Base-by-base conservation (phyloP, 2,888 invertebrate species). In the Drepanosiphum platanoidis region DNA sequence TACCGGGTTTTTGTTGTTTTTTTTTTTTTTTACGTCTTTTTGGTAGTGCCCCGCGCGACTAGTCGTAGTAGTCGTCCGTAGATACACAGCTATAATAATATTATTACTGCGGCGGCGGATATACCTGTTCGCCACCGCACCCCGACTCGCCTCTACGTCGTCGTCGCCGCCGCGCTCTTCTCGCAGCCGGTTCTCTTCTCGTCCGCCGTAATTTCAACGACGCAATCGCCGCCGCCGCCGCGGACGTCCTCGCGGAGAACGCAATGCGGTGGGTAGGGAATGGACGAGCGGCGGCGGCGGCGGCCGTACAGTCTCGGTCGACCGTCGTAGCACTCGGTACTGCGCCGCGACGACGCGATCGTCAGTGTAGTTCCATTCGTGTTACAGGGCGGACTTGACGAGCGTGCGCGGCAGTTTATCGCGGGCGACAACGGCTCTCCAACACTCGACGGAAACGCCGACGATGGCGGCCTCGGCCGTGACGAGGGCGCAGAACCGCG, bases 401-500 rank as follows among this genome's bases (percentile, higher is more conserved):
- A 52, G 52, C 1, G 18, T n/a, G 46, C 18, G 18, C 46, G 15
- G 13, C 4, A 13, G 7, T 5, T 15, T 8, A 46, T 52, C 52
- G 52, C 15, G 22, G 18, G 52, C n/a, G 27, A 27, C 66, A 30
- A 9, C 52, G 22, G 4, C 52, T 52, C 1, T 1, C 1, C 22
- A 22, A n/a, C 58, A 11, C 42, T 7, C 42, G 42, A 42, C 61
- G 61, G 7, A n/a, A 2, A n/a, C 39, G 77, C 4, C 9, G 61
- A 75, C 39, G 22, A 74, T 52, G 46, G 72, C 72, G 27, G 78
- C 78, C 22, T 27, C 42, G 13, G 78, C 78, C 5, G 78, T 79
- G 78, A 66, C 66, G 11, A 79, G 78, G 32, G 78, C 78, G 8
- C 78, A 79, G 1, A 79, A 79, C 22, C 78, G 78, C 32, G 78